These are phyloP conservation scores for Phymastichus coffea DNA, from an alignment of 1,140 invertebrate genomes.

Conservation along the genomic window DNA sequence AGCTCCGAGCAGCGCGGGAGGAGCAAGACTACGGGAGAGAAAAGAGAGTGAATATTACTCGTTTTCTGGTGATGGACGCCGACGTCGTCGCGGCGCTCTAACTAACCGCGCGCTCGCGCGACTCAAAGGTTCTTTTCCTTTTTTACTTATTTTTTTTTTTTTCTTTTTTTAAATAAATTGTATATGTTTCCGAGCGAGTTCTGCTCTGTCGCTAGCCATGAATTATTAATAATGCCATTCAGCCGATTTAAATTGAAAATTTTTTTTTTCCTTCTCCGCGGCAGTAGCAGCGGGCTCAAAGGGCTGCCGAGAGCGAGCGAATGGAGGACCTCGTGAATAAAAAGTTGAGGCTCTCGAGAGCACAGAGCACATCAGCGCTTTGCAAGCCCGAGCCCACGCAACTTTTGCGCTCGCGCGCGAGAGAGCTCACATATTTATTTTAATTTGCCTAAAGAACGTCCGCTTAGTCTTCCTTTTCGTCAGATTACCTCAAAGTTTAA, in stretches of 20 bases:
- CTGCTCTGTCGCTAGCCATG: slow-evolving; percentile 9
- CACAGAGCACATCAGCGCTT: neutral
- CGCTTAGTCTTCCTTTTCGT: slow-evolving; percentile 18
- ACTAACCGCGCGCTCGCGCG: neutral
- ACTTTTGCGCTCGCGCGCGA: slow-evolving; percentile 20
- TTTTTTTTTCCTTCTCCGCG: no score
- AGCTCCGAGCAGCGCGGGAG: neutral
- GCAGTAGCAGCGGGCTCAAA: no score
- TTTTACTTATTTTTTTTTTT: no score
- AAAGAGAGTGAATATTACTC: slow-evolving; percentile 21
- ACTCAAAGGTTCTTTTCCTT: neutral
- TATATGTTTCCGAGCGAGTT: slow-evolving; percentile 6
- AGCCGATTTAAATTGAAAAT: slow-evolving; percentile 28
- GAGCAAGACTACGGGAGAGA: neutral
- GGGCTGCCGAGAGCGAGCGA: neutral
- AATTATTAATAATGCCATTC: slow-evolving; percentile 29
- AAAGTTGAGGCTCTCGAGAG: slow-evolving; percentile 10
- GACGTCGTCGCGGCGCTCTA: neutral
- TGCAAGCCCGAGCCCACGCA: neutral
- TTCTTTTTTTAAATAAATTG: slow-evolving; percentile 30
- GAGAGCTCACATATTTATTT: slow-evolving; percentile 30
- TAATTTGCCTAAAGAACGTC: slow-evolving; percentile 27
- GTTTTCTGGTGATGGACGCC: neutral
- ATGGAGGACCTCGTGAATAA: slow-evolving; percentile 1
- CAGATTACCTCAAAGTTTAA: slow-evolving; percentile 23